Conservation (phyloP, 2,888 invertebrate genomes). For the Tubulanus polymorphus region DNA sequence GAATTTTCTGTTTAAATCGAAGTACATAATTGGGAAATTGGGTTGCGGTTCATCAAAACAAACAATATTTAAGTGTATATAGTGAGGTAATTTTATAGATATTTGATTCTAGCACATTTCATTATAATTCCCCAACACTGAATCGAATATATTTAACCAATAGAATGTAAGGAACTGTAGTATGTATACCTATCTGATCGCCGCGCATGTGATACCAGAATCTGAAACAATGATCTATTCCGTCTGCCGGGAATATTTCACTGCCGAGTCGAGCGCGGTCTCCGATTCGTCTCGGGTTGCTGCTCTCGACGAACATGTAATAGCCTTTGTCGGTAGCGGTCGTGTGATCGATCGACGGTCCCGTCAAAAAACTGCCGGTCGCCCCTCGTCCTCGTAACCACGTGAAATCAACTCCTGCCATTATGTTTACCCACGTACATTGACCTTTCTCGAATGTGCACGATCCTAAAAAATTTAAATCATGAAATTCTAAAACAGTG, state of each 20-base stretch:
- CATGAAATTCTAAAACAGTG: no score
- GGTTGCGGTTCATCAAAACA: no score
- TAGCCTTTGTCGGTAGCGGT: constrained; percentile 29
- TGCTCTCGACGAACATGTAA: constrained; percentile 42
- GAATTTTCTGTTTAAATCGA: no score
- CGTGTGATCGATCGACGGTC: constrained; percentile 38
- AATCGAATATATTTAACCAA: no score
- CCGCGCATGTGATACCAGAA: constrained; percentile 52
- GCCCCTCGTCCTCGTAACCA: constrained; percentile 38
- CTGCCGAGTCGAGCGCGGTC: constrained; percentile 37
- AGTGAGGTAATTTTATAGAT: no score
- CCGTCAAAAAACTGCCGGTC: constrained; percentile 27
- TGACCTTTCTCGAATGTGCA: constrained; percentile 44
- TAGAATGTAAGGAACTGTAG: no score
- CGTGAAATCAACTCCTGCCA: constrained; percentile 35
- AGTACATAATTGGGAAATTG: no score
- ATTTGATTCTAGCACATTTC: no score
- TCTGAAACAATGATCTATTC: constrained; percentile 31
- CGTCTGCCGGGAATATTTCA: constrained; percentile 25
- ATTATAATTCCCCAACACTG: no score
- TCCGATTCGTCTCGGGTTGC: constrained; percentile 28
- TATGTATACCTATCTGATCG: constrained; percentile 33
- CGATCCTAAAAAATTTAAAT: no score
- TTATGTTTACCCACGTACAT: constrained; percentile 38
- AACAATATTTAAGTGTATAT: no score